Evolutionary conservation across 2,113 vertebrate species (phyloP).

Genomic region (Rutilus rutilus): DNA sequence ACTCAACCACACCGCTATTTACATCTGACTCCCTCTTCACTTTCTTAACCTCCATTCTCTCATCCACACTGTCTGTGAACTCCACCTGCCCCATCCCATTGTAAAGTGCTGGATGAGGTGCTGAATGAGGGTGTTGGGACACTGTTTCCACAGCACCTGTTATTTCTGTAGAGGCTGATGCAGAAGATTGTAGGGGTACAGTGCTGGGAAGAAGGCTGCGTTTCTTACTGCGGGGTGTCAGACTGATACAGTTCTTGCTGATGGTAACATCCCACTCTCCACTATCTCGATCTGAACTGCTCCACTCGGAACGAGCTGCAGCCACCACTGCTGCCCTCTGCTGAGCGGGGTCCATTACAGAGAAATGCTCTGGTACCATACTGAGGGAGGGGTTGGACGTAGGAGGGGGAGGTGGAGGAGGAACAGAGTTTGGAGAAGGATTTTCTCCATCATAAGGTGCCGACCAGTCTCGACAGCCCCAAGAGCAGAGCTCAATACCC

Average conservation of each 20-base stretch:
- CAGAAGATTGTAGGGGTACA: constrained; percentile 61
- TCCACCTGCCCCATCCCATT: constrained; percentile 70
- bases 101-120: constrained; percentile 63
- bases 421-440: constrained; percentile 75
- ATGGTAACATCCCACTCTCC: constrained; percentile 81
- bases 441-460: constrained; percentile 92
- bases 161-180: constrained; percentile 43
- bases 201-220: constrained; percentile 78
- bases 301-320: constrained; percentile 73
- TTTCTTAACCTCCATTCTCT: constrained; percentile 81
- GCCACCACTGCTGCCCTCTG: constrained; percentile 73
- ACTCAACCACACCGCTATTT: constrained; percentile 66
- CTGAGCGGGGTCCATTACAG: constrained; percentile 60
- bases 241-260: constrained; percentile 75
- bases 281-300: constrained; percentile 77
- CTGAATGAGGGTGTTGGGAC: constrained; percentile 52
- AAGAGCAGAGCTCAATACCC: constrained; percentile 84
- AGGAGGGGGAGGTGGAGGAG: constrained; percentile 64
- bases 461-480: constrained; percentile 90
- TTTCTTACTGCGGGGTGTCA: constrained; percentile 89
- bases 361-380: constrained; percentile 77
- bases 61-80: constrained; percentile 69
- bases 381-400: constrained; percentile 67
- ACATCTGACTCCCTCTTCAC: constrained; percentile 76
- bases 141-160: constrained; percentile 50